Evolutionary conservation across 2,888 invertebrate genomes (phyloP).

Genomic region (Myopa tessellatipennis): DNA sequence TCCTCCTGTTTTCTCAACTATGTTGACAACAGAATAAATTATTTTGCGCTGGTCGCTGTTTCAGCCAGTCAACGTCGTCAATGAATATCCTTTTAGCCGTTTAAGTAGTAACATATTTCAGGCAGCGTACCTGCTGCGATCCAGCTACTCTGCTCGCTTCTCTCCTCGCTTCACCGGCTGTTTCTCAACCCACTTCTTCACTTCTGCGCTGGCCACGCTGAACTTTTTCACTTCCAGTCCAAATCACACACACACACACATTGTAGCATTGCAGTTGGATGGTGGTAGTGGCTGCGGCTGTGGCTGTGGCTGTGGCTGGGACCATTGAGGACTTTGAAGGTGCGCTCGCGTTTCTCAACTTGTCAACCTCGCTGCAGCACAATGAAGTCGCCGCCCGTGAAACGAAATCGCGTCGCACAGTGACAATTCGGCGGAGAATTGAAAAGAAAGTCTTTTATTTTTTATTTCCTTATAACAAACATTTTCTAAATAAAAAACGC

Average conservation of each 20-base stretch:
- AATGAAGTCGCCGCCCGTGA: no score
- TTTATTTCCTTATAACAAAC: no score
- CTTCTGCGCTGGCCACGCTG: no score
- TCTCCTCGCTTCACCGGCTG: no score
- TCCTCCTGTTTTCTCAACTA: neutral
- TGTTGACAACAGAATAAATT: neutral
- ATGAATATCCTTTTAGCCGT: conserved; percentile 18
- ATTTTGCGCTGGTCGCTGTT: neutral
- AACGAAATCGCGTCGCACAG: no score
- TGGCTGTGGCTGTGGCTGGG: neutral
- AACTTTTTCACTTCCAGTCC: no score
- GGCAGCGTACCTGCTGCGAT: neutral
- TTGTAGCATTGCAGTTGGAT: neutral
- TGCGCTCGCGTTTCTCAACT: neutral
- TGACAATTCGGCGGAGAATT: no score
- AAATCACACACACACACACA: no score
- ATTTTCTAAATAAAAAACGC: no score
- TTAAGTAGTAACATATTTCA: conserved; percentile 17
- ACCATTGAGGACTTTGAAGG: neutral
- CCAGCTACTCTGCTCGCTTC: no score
- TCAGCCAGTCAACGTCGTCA: neutral
- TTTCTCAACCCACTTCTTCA: no score
- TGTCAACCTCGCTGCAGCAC: neutral
- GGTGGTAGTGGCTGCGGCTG: neutral
- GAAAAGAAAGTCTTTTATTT: no score